Evolutionary conservation across 2,113 vertebrate species (phyloP).

Genomic region (Nanorana parkeri): DNA sequence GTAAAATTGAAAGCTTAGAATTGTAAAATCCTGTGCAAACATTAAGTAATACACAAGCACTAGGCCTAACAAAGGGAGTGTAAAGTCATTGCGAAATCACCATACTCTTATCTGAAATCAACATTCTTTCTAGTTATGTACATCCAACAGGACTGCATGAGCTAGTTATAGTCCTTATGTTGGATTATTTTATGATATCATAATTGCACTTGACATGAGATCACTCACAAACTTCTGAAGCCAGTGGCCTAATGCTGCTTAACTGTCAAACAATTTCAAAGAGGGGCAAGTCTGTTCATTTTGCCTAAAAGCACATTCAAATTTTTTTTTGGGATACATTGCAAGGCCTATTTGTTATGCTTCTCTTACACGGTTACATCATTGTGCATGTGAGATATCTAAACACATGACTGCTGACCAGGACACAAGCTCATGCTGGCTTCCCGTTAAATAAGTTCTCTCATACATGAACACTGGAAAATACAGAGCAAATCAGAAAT

Average conservation of each 20-base stretch:
- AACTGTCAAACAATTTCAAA: neutral
- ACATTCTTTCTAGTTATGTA: neutral
- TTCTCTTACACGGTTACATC: neutral
- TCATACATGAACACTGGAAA: too few relatives aligned
- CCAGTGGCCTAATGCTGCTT: neutral
- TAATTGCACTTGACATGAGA: conserved; percentile 9
- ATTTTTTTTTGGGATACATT: too few relatives aligned
- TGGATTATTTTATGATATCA: conserved; percentile 6
- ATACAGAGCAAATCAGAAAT: too few relatives aligned
- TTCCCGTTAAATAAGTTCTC: neutral
- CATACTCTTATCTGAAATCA: conserved; percentile 16
- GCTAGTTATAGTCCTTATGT: neutral
- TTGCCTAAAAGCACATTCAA: neutral
- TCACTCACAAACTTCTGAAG: neutral
- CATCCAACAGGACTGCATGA: neutral
- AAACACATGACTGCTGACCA: neutral
- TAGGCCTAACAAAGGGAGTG: neutral
- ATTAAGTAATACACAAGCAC: conserved; percentile 4
- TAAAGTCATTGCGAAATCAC: conserved; percentile 16
- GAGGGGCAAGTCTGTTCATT: neutral
- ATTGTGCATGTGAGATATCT: neutral
- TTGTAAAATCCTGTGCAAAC: conserved; percentile 14
- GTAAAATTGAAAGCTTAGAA: conserved; percentile 9
- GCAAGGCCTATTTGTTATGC: neutral
- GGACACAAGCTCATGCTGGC: neutral